Conservation (phyloP, 1,140 invertebrate species). For the Papilio dardanus region DNA sequence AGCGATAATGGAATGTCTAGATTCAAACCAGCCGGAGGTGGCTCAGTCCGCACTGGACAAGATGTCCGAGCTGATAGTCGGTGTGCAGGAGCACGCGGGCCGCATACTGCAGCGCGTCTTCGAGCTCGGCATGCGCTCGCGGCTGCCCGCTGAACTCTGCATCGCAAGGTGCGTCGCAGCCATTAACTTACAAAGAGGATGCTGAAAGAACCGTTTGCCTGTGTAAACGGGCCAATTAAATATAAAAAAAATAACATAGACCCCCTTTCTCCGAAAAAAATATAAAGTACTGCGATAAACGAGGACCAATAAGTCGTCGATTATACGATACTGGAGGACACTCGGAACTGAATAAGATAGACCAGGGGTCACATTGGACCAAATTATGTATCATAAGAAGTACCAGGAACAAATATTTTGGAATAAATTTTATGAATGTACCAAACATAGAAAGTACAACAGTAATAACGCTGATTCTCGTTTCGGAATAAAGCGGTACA, state of each 20-base stretch:
- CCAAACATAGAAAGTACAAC: too few relatives aligned
- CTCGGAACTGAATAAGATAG: too few relatives aligned
- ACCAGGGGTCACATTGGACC: too few relatives aligned
- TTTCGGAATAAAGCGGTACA: too few relatives aligned
- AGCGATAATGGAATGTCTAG: conserved; percentile 90
- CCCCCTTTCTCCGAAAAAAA: too few relatives aligned
- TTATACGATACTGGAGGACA: too few relatives aligned
- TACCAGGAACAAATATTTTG: too few relatives aligned
- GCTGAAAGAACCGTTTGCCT: conserved; percentile 72
- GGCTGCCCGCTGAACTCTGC: conserved; percentile 89
- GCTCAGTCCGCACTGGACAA: conserved; percentile 90
- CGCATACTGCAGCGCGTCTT: conserved; percentile 92
- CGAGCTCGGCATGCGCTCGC: conserved; percentile 90
- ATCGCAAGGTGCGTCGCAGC: conserved; percentile 91
- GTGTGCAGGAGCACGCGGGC: conserved; percentile 92
- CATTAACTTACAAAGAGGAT: conserved; percentile 92
- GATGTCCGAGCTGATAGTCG: conserved; percentile 91
- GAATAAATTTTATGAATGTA: too few relatives aligned
- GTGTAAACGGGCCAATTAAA: conserved; percentile 1
- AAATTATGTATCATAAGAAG: too few relatives aligned
- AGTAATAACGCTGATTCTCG: too few relatives aligned
- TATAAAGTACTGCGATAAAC: not conserved
- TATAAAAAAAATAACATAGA: too few relatives aligned
- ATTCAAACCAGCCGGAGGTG: conserved; percentile 90
- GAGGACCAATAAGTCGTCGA: too few relatives aligned